Conservation (phyloP, 2,797 vertebrate species). For the Siniperca scherzeri region DNA sequence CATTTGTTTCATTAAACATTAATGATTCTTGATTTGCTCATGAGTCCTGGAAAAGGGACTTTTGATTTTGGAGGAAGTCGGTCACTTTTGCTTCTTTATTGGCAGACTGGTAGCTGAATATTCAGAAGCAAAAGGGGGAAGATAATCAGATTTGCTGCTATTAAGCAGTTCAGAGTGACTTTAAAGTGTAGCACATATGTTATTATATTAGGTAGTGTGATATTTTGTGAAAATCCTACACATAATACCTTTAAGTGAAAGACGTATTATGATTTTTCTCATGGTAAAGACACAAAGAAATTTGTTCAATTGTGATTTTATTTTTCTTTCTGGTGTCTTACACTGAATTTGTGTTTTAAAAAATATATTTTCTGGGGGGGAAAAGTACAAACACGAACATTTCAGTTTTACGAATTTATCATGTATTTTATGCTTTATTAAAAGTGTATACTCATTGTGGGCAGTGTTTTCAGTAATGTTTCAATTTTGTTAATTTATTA, state of each 20-base stretch:
- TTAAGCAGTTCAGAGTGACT: constrained; percentile 49
- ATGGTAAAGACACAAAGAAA: constrained; percentile 56
- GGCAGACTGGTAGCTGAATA: constrained; percentile 49
- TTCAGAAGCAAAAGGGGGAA: constrained; percentile 40
- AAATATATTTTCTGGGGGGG: constrained; percentile 60
- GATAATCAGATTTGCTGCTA: constrained; percentile 45
- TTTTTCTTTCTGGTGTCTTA: constrained; percentile 70
- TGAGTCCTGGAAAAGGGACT: constrained; percentile 28
- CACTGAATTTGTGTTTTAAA: constrained; percentile 75
- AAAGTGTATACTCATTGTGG: constrained; percentile 80
- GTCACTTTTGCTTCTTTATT: constrained; percentile 46
- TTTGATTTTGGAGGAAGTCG: constrained; percentile 40
- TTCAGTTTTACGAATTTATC: constrained; percentile 66
- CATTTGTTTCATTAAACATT: constrained; percentile 13
- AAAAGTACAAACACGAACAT: constrained; percentile 59
- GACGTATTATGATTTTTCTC: constrained; percentile 49
- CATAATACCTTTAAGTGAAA: constrained; percentile 76
- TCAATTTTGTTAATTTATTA: constrained; percentile 79
- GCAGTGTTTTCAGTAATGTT: constrained; percentile 78
- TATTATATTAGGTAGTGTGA: constrained; percentile 48
- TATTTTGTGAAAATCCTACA: constrained; percentile 69
- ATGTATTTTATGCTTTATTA: constrained; percentile 76
- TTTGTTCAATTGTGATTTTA: constrained; percentile 64
- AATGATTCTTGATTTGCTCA: constrained; percentile 18
- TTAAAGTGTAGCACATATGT: constrained; percentile 62